Percentiles rank a stretch among this genome's conserved stretches.
Evolutionary conservation across 2,888 invertebrate genomes (phyloP).

Genomic region (Drosophila anceps): DNA sequence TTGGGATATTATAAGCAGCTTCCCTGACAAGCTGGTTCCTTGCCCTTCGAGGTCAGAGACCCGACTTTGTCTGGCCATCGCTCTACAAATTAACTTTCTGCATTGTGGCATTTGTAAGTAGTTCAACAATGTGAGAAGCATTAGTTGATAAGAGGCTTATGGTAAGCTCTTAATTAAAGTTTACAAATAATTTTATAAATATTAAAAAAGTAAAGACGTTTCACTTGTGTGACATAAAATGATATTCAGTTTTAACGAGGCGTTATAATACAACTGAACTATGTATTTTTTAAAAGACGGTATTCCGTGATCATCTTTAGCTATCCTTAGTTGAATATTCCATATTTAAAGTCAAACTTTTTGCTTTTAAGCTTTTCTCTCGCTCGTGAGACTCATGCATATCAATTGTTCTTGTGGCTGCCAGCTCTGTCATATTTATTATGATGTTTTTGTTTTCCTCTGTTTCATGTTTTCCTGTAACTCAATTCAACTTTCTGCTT

Average conservation of each 20-base stretch:
- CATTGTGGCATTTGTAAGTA: constrained; percentile 27
- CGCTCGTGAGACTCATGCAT: constrained; percentile 49
- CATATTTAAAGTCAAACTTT: not conserved
- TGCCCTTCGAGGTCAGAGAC: constrained; percentile 9
- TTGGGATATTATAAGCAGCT: constrained; percentile 27
- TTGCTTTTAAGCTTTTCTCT: not conserved
- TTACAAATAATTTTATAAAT: constrained; percentile 12
- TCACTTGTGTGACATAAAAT: not conserved
- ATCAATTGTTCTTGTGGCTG: constrained; percentile 41
- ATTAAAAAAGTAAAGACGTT: not conserved
- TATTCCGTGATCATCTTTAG: not conserved
- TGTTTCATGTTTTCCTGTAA: constrained; percentile 32
- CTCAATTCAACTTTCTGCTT: constrained; percentile 60
- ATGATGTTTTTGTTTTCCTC: constrained; percentile 27
- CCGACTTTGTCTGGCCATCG: not conserved
- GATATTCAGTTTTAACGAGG: not conserved
- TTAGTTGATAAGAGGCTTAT: not conserved
- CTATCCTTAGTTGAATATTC: not conserved
- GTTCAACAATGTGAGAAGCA: constrained; percentile 38
- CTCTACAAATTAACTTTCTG: constrained; percentile 32
- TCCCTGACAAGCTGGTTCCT: constrained; percentile 16
- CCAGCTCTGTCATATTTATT: constrained; percentile 43
- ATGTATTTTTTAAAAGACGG: not conserved
- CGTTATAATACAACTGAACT: not conserved
- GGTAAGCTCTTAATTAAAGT: not conserved